Base-by-base conservation (phyloP, 1,140 invertebrate species). In the Asobara japonica region DNA sequence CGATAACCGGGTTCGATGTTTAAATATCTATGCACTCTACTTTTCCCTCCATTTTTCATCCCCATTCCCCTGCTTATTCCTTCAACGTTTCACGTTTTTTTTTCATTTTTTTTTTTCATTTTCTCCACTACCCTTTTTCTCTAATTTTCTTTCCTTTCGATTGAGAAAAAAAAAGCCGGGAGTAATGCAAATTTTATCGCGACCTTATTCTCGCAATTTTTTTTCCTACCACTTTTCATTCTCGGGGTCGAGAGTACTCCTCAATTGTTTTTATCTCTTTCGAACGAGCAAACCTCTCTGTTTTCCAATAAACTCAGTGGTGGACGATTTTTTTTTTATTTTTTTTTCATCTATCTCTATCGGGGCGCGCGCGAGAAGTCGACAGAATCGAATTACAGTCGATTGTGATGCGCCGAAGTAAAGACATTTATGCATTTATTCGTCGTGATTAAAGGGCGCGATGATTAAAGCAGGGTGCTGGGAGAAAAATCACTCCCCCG, bases 11-110 rank as follows among this genome's bases (percentile, higher is more conserved):
- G 51, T 71, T 64, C 60, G 60, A 71, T 51, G 60, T 64, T 62
- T 71, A 71, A 71, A 71, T 71, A 64, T 64, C 69, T 61, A 64
- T 65, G 36, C 60, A 64, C 36, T 45, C 18, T 41, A 71, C 60
- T 71, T 64, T 71, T 48, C 38, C 41, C 29, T 18, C 29, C 10
- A 56, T 56, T 56, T 56, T 56, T 56, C 51, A 56, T 56, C 13
- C 18, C 16, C n/a, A 30, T 48, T 30, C 20, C 20, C 6, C 51
- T 18, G 18, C 38, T 6, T 22, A 62, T 61, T 62, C 33, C 20
- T 41, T 33, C 45, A 60, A 18, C 13, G 16, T 36, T 29, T 29
- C 60, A 36, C 36, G 18, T 36, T 70, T 56, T 56, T 56, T 56
- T 18, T 8, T 25, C 51, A 27, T 56, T 18, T 7, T 56, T 8